phyloP scores from a whole-genome alignment of 2,113 vertebrate species.

The Dolichotis patagonum region DNA sequence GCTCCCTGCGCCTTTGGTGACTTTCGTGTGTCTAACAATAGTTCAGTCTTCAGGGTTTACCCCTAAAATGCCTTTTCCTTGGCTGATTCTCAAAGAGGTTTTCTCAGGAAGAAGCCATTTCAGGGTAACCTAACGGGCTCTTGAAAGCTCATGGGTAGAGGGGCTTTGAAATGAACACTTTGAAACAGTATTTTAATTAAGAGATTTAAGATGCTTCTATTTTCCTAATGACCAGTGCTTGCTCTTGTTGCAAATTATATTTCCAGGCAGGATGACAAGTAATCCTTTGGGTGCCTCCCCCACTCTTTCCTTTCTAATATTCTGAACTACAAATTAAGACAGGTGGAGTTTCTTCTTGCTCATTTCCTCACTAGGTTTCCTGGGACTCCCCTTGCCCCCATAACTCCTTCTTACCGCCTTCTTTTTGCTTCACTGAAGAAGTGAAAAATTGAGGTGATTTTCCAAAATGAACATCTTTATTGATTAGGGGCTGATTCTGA shows the following conservation, averaged over 20 bases:
- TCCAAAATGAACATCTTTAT: constrained; percentile 81
- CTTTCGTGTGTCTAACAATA: constrained; percentile 31
- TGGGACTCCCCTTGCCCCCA: background rate
- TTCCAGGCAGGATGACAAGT: constrained; percentile 70
- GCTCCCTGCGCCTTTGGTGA: background rate
- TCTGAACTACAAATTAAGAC: constrained; percentile 70
- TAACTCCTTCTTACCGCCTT: background rate
- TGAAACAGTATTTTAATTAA: constrained; percentile 83
- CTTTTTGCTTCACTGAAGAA: constrained; percentile 76
- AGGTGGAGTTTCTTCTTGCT: constrained; percentile 59
- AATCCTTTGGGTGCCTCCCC: constrained; percentile 60
- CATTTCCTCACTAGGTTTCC: constrained; percentile 61
- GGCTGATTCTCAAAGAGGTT: constrained; percentile 64
- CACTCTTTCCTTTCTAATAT: constrained; percentile 64
- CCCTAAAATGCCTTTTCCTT: constrained; percentile 44
- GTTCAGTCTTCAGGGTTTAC: constrained; percentile 12
- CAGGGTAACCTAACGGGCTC: constrained; percentile 72
- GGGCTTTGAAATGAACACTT: constrained; percentile 74
- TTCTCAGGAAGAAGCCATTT: constrained; percentile 77
- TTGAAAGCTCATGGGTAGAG: constrained; percentile 73
- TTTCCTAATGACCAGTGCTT: constrained; percentile 76
- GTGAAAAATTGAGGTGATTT: constrained; percentile 79
- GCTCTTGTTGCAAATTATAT: constrained; percentile 77
- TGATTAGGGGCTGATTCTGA: constrained; percentile 77
- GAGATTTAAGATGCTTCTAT: constrained; percentile 80